Percentiles rank a stretch among this genome's conserved stretches.
These are phyloP conservation scores for Nomada ruficornis DNA, from an alignment of 2,888 invertebrate genomes.

Conservation along the genomic window DNA sequence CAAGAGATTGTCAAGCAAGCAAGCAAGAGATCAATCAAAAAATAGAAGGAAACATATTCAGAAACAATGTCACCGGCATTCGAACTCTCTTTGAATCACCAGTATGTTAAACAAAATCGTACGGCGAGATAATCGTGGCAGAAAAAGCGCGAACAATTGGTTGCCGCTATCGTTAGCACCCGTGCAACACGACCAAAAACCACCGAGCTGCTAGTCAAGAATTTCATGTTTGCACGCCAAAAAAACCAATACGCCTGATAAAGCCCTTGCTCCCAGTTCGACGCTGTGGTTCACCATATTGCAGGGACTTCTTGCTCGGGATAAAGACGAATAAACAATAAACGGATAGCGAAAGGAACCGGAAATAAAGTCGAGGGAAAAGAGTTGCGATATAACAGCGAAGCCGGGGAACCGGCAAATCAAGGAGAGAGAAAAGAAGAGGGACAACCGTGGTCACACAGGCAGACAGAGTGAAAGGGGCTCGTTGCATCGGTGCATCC, in stretches of 20 bases:
- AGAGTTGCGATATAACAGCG: not conserved
- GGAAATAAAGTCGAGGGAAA: not conserved
- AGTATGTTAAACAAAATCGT: not conserved
- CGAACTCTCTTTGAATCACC: too few relatives aligned
- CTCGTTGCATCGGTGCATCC: slow-evolving; percentile 19
- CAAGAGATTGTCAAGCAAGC: too few relatives aligned
- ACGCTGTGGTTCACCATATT: slow-evolving; percentile 7
- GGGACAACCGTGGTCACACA: not conserved
- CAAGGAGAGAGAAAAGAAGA: too few relatives aligned
- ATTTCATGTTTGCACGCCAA: not conserved
- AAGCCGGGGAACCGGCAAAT: too few relatives aligned
- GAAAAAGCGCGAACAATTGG: slow-evolving; percentile 10
- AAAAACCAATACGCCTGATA: slow-evolving; percentile 19
- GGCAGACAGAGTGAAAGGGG: slow-evolving; percentile 17
- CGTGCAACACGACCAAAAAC: not conserved
- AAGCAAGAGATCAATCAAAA: too few relatives aligned
- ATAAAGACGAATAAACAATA: not conserved
- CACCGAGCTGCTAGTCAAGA: not conserved
- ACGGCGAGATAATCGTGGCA: not conserved
- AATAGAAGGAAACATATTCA: too few relatives aligned
- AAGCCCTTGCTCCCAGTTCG: not conserved
- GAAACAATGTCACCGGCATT: too few relatives aligned
- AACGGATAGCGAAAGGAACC: slow-evolving; percentile 17
- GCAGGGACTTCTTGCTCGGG: not conserved
- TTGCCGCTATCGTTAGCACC: slow-evolving; percentile 6